Evolutionary conservation across 2,113 vertebrate species (phyloP).

Genomic region (Nyctibius bracteatus): DNA sequence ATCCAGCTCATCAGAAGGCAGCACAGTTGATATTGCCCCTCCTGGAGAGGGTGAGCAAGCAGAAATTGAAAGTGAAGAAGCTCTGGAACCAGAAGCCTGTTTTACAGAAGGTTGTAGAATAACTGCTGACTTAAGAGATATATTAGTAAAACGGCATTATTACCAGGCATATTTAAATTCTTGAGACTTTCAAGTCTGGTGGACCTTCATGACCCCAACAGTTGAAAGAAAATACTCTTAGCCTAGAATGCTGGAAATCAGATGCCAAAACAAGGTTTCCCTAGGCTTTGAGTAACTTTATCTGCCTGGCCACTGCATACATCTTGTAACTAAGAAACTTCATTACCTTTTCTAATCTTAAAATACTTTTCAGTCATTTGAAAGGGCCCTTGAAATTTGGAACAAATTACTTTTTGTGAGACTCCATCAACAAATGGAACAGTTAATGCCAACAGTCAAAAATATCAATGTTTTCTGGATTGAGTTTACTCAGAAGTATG

Average conservation of each 20-base stretch:
- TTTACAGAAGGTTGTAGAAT: conserved; percentile 86
- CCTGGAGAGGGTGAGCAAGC: conserved; percentile 81
- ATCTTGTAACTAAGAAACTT: neutral
- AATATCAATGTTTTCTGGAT: neutral
- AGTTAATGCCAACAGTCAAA: neutral
- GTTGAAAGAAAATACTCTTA: neutral
- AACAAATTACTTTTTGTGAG: neutral
- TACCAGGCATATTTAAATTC: neutral
- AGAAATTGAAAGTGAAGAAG: conserved; percentile 83
- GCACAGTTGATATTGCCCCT: conserved; percentile 86
- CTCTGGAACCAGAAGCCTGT: conserved; percentile 88
- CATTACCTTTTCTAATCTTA: neutral
- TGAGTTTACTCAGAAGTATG: neutral
- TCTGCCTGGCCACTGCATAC: neutral
- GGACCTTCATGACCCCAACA: neutral
- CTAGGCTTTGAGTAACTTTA: neutral
- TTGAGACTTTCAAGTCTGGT: neutral
- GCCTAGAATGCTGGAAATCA: neutral
- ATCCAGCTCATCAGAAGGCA: conserved; percentile 92
- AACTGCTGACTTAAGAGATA: neutral
- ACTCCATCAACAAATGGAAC: neutral
- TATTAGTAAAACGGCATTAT: neutral
- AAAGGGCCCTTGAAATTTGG: neutral
- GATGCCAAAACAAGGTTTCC: neutral
- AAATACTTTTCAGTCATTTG: neutral